Conservation (phyloP, 2,888 invertebrate genomes). For the Serripes groenlandicus region DNA sequence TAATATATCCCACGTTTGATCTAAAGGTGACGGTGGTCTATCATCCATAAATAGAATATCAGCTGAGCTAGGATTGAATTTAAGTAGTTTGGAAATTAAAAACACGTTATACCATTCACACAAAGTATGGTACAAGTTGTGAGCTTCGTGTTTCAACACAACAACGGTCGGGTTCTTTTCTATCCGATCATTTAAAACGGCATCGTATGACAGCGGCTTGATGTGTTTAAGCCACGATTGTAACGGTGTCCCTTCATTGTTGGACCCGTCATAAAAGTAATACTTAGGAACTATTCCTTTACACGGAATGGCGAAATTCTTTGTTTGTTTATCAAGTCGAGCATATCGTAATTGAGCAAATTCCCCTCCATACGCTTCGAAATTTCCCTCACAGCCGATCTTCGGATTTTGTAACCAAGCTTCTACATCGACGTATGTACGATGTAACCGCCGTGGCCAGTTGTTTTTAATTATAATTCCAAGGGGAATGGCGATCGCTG, state of each 20-base stretch:
- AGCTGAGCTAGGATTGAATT: conserved; percentile 38
- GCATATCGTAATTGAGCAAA: conserved; percentile 50
- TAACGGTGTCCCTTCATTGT: conserved; percentile 58
- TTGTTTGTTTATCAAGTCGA: conserved; percentile 25
- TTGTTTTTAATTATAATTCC: background rate
- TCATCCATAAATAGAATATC: conserved; percentile 60
- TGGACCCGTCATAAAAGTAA: conserved; percentile 40
- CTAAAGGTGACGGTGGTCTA: conserved; percentile 55
- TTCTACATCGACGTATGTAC: conserved; percentile 30
- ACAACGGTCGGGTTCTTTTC: conserved; percentile 39
- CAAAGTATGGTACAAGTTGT: conserved; percentile 65
- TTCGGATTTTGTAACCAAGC: conserved; percentile 44
- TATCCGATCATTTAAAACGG: background rate
- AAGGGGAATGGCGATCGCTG: background rate
- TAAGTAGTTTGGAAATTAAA: conserved; percentile 40
- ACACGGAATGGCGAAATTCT: conserved; percentile 52
- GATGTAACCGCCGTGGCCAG: conserved; percentile 4
- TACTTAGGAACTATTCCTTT: conserved; percentile 32
- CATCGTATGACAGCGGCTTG: background rate
- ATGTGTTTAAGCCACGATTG: conserved; percentile 43
- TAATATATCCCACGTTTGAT: conserved; percentile 53
- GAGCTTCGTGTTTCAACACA: conserved; percentile 60
- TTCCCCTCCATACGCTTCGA: conserved; percentile 56
- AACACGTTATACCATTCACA: conserved; percentile 66
- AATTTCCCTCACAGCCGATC: conserved; percentile 46